These are phyloP conservation scores for Phyto melanocephala DNA, from an alignment of 2,888 invertebrate species.

Conservation along the genomic window DNA sequence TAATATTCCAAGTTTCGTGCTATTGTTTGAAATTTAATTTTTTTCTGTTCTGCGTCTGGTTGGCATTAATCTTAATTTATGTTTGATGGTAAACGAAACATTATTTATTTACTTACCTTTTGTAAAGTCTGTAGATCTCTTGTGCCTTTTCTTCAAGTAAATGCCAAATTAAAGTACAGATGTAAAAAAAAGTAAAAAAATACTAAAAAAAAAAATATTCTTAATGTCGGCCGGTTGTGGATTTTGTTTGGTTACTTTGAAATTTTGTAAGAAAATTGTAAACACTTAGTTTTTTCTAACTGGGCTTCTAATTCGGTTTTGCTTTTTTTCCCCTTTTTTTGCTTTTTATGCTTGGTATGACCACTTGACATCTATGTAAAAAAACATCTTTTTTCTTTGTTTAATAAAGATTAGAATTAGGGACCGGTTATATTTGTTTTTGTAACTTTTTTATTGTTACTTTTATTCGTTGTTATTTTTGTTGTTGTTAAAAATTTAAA, in stretches of 20 bases:
- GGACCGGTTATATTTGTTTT: background rate
- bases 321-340: background rate
- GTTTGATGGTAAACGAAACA: background rate
- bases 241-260: background rate
- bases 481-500: slow-evolving; percentile 4
- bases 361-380: background rate
- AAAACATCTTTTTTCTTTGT: background rate
- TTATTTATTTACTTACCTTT: slow-evolving; percentile 43
- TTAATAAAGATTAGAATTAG: background rate
- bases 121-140: background rate
- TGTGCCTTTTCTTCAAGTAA: background rate
- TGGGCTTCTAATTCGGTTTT: background rate
- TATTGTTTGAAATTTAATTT: background rate
- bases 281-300: slow-evolving; percentile 3
- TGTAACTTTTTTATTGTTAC: background rate
- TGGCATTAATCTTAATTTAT: slow-evolving; percentile 29
- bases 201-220: background rate
- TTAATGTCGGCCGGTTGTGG: background rate
- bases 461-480: no score
- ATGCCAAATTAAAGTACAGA: background rate
- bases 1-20: background rate
- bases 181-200: background rate
- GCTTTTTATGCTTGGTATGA: background rate
- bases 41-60: background rate
- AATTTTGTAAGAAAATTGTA: background rate